Evolutionary conservation across 2,888 invertebrate species (phyloP), one percentile per base, ranked within the genome.

Genomic region (Cactoblastis cactorum): DNA sequence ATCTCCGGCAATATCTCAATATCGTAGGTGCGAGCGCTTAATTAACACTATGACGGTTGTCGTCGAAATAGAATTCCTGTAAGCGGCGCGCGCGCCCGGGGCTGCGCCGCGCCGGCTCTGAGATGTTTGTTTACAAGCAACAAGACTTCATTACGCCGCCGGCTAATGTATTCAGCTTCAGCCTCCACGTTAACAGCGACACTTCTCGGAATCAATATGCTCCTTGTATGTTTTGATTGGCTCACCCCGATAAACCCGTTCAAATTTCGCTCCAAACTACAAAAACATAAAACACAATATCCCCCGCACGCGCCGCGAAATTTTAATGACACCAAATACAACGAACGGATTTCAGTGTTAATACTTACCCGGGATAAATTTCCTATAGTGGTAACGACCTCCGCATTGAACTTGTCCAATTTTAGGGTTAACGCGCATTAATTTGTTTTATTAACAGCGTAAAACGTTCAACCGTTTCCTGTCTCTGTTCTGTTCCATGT

Each of bases 131-230:
- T 88, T 89, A 89, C 89, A 89, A 87, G 80, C 87, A 77, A 79
- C 86, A 83, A 88, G 89, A 88, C 88, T 89, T 89, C 89, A 89
- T 89, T 89, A 89, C 88, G 86, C 87, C 84, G 82, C 80, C 78
- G 85, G 88, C 88, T 89, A 89, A 89, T 89, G 89, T 89, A 89
- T 89, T 89, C 89, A 87, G 88, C 89, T 89, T 88, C 88, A 88
- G 87, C 87, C 88, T 87, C 80, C 85, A 86, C 87, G 89, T 86
- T 88, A 87, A 88, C 89, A 87, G 86, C 87, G 89, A 89, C 89
- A 89, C 89, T 89, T 89, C 89, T 88, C 86, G 83, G 89, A 89
- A 89, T 89, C 89, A 89, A 89, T 89, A 89, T 86, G 88, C 85
- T 88, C 84, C 86, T 86, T 87, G 89, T 88, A 88, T 88, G 89